Base-by-base conservation (phyloP, 2,888 invertebrate species). In the Selenia dentaria region DNA sequence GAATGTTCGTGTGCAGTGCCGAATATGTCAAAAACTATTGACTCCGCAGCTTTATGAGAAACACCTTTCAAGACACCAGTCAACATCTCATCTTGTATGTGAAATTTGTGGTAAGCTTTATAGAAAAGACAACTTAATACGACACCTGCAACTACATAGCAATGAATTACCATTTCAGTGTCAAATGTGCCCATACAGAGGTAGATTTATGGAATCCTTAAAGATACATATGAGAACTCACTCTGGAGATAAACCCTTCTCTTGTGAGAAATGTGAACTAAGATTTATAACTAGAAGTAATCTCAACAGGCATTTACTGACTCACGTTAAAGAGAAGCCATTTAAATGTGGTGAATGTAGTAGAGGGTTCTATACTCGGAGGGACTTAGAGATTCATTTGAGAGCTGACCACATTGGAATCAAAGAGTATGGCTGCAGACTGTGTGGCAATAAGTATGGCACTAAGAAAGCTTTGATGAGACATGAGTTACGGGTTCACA, bases 91-190 rank as follows among this genome's bases (percentile, higher is more conserved):
- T 42, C 54, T 77, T 2, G 56, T 80, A 12, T 82, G 83, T 54
- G 83, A 83, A 6, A 64, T 81, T 8, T 83, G 83, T 45, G 83
- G 83, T 0, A 80, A 81, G 42, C 53, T 80, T 6, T 80, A 72
- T 35, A 67, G 79, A 1, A 82, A 82, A 60, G 79, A 79, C 9
- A 81, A 83, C 52, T 62, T 83, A 22, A 32, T 67, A 0, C 59
- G 80, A 13, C 83, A 83, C 44, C 51, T 80, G 5, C 78, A 73
- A 35, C 35, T 70, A 2, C 83, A 83, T 27, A 78, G 52, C 25
- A 71, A 62, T 40, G 66, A 77, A 2, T 54, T 83, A 2, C 83
- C 83, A 6, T 80, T 67, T 43, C 69, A 74, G 46, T 83, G 83
- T 45, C 67, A 74, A 39, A 24, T 59, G 2, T 83, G 83, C 39